Conservation (phyloP, 2,797 vertebrate species). For the Coilia nasus region DNA sequence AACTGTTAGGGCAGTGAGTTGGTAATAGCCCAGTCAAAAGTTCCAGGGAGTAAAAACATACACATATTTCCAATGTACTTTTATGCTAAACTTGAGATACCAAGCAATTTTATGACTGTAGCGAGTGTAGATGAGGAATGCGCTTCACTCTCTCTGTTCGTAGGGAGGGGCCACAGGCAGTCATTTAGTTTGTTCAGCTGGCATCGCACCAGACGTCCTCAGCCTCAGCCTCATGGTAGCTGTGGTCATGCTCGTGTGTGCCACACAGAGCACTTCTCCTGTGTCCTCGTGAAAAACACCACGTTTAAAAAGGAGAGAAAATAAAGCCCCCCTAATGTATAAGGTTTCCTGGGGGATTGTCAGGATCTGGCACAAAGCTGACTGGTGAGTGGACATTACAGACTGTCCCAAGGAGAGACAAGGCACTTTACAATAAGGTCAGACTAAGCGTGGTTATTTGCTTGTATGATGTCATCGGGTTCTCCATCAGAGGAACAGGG, state of each 20-base stretch:
- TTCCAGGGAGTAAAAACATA: neutral
- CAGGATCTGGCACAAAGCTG: neutral
- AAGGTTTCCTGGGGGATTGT: neutral
- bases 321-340: neutral
- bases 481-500: constrained; percentile 44
- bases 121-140: neutral
- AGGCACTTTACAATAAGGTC: constrained; percentile 13
- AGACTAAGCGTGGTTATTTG: neutral
- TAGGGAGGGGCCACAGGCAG: neutral
- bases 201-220: neutral
- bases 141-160: neutral
- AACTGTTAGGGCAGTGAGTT: neutral
- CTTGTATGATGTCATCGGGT: constrained; percentile 4
- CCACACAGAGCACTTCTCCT: neutral
- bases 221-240: neutral
- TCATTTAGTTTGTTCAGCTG: constrained; percentile 8
- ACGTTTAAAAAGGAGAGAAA: neutral
- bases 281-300: neutral
- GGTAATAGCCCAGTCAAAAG: neutral
- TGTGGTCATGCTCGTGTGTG: neutral
- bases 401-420: constrained; percentile 5
- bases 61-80: neutral
- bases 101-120: neutral
- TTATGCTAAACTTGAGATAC: constrained; percentile 2
- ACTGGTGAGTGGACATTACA: constrained; percentile 8